These are phyloP conservation scores for Melanostoma scalare DNA, from an alignment of 2,888 invertebrate species.

Conservation along the genomic window DNA sequence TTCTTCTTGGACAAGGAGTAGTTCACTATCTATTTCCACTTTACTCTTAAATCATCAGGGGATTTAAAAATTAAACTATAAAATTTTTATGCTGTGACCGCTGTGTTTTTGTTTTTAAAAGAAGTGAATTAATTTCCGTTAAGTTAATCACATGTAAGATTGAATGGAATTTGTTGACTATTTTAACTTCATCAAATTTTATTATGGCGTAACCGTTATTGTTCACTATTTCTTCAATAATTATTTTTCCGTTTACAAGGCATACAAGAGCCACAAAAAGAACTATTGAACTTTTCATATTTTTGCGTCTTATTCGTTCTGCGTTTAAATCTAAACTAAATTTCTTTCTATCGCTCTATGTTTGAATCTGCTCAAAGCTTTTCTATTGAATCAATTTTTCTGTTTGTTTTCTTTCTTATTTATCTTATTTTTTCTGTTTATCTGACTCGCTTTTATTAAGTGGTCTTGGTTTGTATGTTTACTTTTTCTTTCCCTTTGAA, in stretches of 20 bases:
- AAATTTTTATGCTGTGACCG: neutral
- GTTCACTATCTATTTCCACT: too few species aligned
- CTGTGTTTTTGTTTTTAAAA: neutral
- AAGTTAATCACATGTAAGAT: conserved; percentile 14
- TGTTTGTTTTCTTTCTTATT: too few species aligned
- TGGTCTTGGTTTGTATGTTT: too few species aligned
- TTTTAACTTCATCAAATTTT: conserved; percentile 5
- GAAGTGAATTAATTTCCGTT: neutral
- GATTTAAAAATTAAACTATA: conserved; percentile 6
- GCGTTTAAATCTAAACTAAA: too few species aligned
- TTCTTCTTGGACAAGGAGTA: too few species aligned
- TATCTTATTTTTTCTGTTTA: too few species aligned
- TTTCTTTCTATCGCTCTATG: too few species aligned
- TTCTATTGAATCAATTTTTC: too few species aligned
- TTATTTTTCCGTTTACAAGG: conserved; percentile 5
- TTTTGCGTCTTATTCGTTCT: neutral
- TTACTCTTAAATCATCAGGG: neutral
- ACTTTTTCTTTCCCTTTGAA: too few species aligned
- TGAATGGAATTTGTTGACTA: conserved; percentile 22
- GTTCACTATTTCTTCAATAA: neutral
- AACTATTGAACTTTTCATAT: conserved; percentile 15
- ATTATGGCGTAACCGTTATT: conserved; percentile 15
- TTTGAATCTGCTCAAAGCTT: too few species aligned
- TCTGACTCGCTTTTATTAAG: too few species aligned
- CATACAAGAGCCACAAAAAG: neutral